Evolutionary conservation across 2,888 invertebrate species (phyloP).

Genomic region (Chirona hameri): DNA sequence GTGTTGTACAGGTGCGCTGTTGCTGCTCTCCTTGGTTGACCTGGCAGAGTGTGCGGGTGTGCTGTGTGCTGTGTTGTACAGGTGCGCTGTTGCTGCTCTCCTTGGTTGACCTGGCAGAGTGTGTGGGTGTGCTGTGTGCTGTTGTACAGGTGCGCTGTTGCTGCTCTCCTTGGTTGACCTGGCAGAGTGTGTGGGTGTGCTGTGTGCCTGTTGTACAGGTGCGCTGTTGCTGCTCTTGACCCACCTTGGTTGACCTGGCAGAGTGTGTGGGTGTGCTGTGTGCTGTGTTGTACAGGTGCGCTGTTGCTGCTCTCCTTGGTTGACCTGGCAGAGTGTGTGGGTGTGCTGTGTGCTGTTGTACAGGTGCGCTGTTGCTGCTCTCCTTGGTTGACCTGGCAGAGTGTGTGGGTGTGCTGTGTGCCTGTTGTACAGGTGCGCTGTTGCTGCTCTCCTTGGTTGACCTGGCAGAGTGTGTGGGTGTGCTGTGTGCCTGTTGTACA

Average conservation of each 20-base stretch:
- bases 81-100: neutral
- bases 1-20: too few species aligned
- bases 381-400: conserved; percentile 68
- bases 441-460: conserved; percentile 62
- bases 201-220: too few species aligned
- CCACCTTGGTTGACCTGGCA: conserved; percentile 68
- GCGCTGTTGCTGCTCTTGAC: neutral
- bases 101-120: conserved; percentile 68
- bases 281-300: too few species aligned
- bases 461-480: conserved; percentile 48
- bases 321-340: conserved; percentile 55
- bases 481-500: too few species aligned
- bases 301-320: conserved; percentile 56
- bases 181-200: conserved; percentile 39
- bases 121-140: too few species aligned
- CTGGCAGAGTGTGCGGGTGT: conserved; percentile 45
- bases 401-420: too few species aligned
- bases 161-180: conserved; percentile 66
- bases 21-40: conserved; percentile 64
- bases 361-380: too few species aligned
- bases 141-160: too few species aligned
- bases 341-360: too few species aligned
- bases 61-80: too few species aligned
- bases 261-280: too few species aligned
- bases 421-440: too few species aligned